Percentiles rank a stretch among this genome's conserved stretches.
Evolutionary conservation across 2,888 invertebrate genomes (phyloP).

Genomic region (Emesis furor): DNA sequence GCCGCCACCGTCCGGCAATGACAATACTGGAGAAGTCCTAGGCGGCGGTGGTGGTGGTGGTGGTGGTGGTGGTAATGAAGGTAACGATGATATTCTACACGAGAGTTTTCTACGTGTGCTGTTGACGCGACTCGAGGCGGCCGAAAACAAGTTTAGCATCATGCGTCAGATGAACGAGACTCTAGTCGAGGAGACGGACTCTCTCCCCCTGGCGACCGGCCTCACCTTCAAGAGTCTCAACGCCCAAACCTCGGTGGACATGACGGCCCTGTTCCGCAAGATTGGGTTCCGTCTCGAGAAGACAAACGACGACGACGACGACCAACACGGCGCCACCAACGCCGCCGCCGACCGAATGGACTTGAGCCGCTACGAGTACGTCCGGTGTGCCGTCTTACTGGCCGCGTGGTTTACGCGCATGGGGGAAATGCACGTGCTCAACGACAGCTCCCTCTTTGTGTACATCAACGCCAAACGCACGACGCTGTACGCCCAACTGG

Average conservation of each 20-base stretch:
- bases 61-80: slow-evolving; percentile 17
- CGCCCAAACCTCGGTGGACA: slow-evolving; percentile 24
- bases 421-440: slow-evolving; percentile 23
- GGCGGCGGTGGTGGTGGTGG: slow-evolving; percentile 5
- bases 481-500: slow-evolving; percentile 18
- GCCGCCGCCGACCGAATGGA: slow-evolving; percentile 12
- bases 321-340: not conserved
- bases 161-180: slow-evolving; percentile 29
- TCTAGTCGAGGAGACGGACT: slow-evolving; percentile 23
- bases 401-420: slow-evolving; percentile 22
- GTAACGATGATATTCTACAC: slow-evolving; percentile 3
- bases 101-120: slow-evolving; percentile 18
- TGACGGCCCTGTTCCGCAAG: slow-evolving; percentile 28
- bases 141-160: slow-evolving; percentile 16
- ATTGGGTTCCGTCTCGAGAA: slow-evolving; percentile 22
- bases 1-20: not conserved
- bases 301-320: not conserved
- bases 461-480: slow-evolving; percentile 24
- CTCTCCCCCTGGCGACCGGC: slow-evolving; percentile 15
- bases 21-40: not conserved
- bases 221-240: slow-evolving; percentile 30
- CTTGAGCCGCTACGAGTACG: slow-evolving; percentile 19
- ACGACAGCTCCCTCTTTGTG: slow-evolving; percentile 25
- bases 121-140: slow-evolving; percentile 18
- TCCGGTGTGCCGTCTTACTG: slow-evolving; percentile 11